Base-by-base conservation (phyloP, 2,797 vertebrate genomes). In the Tauraco hartlaubi region DNA sequence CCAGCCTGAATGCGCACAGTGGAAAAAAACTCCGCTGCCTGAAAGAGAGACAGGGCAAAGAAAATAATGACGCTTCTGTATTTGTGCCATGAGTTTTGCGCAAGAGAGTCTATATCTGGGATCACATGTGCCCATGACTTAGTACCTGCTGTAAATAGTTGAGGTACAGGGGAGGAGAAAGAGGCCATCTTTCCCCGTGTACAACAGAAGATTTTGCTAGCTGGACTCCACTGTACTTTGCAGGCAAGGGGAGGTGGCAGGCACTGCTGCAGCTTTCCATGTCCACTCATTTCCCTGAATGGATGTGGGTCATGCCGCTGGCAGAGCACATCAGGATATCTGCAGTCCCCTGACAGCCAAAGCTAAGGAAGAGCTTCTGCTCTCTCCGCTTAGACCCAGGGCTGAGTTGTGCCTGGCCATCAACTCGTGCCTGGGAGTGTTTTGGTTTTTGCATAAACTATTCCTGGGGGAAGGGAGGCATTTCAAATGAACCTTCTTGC, bases 261-360 rank as follows among this genome's bases (percentile, higher is more conserved):
- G 28, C 31, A 63, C 19, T 55, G 31, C 22, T 75, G 15, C n/a
- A 54, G 49, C n/a, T 43, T 73, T 77, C 64, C 21, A 8, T 41
- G 22, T 12, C 3, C 4, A 19, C 10, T 35, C 3, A 2, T 49
- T 41, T 7, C 1, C n/a, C 8, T 17, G 35, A 62, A 16, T 1
- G 4, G 15, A 28, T 43, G 11, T n/a, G 54, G 37, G 76, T 69
- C 69, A 55, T 4, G 41, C 69, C 87, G 72, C 35, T 80, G 62
- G 25, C 22, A 62, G 85, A 88, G 54, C 35, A 75, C 69, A 55
- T 54, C 29, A 51, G 12, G 12, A 16, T 54, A 59, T 15, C 29
- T 74, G 37, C 54, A 39, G 35, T 37, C 56, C 11, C 76, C 39
- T 52, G 52, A 25, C 17, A 58, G 56, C 19, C 41, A 76, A 85